phyloP scores from a whole-genome alignment of 1,140 invertebrate species.

The Diprion similis region DNA sequence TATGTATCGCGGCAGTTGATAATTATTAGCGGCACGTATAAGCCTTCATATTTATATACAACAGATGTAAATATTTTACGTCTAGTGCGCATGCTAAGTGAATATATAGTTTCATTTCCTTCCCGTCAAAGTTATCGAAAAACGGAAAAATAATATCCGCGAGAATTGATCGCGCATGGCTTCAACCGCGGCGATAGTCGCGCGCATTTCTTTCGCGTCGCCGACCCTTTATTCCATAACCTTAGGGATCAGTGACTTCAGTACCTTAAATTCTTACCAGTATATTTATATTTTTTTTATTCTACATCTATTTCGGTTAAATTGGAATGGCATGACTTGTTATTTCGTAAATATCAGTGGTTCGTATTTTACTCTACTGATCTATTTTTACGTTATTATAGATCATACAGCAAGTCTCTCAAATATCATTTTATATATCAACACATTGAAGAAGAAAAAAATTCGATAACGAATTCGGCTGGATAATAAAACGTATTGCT shows the following conservation, averaged over 20 bases:
- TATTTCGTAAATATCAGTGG: conserved; percentile 48
- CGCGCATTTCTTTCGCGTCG: conserved; percentile 38
- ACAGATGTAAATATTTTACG: neutral
- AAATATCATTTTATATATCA: neutral
- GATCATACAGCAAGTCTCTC: neutral
- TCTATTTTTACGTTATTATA: neutral
- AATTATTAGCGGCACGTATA: no score
- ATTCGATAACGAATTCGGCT: conserved; percentile 5
- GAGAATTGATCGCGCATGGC: conserved; percentile 46
- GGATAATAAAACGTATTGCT: conserved; percentile 5
- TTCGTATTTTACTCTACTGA: conserved; percentile 30
- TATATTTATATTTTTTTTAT: neutral
- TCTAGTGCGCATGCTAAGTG: neutral
- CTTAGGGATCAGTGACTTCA: conserved; percentile 32
- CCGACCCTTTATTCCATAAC: conserved; percentile 28
- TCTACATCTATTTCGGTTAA: conserved; percentile 13
- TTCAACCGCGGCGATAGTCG: conserved; percentile 33
- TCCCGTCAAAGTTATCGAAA: neutral
- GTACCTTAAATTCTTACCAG: neutral
- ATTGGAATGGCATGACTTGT: conserved; percentile 44
- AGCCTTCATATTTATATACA: no score
- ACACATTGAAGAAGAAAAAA: neutral
- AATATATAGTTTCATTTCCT: neutral
- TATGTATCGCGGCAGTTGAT: no score
- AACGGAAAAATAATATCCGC: conserved; percentile 43